Base-by-base conservation (phyloP, 1,140 invertebrate genomes). In the Lanistes nyassanus region DNA sequence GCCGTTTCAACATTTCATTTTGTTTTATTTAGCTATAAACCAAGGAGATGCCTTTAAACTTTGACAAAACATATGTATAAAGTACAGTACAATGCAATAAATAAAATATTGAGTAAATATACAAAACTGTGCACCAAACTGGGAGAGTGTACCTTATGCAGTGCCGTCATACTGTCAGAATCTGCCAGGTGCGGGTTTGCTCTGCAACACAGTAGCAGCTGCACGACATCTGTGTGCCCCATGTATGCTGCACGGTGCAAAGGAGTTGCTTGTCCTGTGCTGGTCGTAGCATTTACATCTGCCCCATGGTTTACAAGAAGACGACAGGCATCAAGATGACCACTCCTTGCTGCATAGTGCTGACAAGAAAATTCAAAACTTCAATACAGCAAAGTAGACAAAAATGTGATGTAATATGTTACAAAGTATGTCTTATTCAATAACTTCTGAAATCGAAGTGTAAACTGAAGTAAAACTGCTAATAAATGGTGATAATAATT, bases 261-360 rank as follows among this genome's bases (percentile, higher is more conserved):
- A 2, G 96, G 89, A 62, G 95, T 96, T 36, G 94, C 93, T 70
- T 90, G 90, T 4, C 94, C 94, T 79, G 92, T 92, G 76, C 90
- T 90, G 7, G 96, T 97, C 64, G 89, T 85, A n/a, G 92, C 91
- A 91, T 97, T 92, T 21, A 95, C 91, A 84, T 92, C 86, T 34
- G 94, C 95, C 37, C 94, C 93, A 81, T 92, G 88, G 42, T 91
- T 77, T 31, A 97, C 65, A 6, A 98, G 88, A 58, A 92, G 78
- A 80, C 92, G 90, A 84, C 95, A 96, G 66, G 94, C 91, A 68
- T 92, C 86, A 19, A 90, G 82, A 83, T 95, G 92, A 26, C 95
- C 95, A 88, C 92, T 93, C 58, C 95, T 91, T 55, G 94, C 93
- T 29, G 95, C 95, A 91, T 97, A 97, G 88, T 97, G 96, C 80